Evolutionary conservation across 1,140 invertebrate genomes (phyloP).

Genomic region (Aphis gossypii): DNA sequence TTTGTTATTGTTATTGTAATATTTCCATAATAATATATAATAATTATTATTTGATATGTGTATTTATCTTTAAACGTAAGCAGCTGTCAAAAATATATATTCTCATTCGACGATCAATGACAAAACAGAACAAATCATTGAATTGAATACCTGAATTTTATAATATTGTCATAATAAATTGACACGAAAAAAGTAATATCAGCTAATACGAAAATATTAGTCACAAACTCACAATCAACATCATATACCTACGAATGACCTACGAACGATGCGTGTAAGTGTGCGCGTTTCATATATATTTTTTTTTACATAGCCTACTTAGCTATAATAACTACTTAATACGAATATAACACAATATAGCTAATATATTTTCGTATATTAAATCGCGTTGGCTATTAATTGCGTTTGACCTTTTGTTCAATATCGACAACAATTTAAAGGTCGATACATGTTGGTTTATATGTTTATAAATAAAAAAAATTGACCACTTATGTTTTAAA

Average conservation of each 20-base stretch:
- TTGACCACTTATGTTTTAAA: background rate
- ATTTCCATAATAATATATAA: background rate
- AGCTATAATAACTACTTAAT: background rate
- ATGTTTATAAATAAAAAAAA: background rate
- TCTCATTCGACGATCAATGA: background rate
- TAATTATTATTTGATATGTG: background rate
- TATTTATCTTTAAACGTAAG: background rate
- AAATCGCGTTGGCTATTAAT: background rate
- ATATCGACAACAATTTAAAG: slow-evolving; percentile 10
- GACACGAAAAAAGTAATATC: background rate
- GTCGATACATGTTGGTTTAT: background rate
- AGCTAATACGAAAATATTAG: background rate
- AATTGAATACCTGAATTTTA: background rate
- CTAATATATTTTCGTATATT: background rate
- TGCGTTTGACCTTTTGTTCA: background rate
- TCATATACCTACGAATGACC: background rate
- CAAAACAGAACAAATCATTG: background rate
- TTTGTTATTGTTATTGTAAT: background rate
- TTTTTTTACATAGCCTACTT: background rate
- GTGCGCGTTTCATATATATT: background rate
- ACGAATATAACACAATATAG: background rate
- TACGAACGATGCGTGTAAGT: background rate
- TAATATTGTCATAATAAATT: background rate
- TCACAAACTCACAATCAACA: no score
- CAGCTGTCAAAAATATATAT: no score